Conservation (phyloP, 2,797 vertebrate genomes). For the Cynodonichthys magdalenae region DNA sequence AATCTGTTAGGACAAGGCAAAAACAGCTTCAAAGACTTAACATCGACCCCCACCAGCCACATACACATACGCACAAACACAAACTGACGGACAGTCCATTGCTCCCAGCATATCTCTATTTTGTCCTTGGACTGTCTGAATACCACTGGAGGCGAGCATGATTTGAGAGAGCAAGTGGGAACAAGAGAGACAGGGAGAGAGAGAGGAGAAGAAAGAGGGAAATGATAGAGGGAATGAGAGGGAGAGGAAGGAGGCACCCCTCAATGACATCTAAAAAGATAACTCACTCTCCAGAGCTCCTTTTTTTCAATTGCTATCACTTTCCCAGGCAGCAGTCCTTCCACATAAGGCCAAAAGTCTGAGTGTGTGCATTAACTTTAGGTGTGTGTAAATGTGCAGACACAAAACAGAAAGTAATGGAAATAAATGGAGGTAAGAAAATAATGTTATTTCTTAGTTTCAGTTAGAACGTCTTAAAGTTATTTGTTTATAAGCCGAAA, state of each 20-base stretch:
- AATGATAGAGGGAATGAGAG: conserved; percentile 70
- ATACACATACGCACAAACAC: conserved; percentile 40
- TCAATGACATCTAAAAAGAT: conserved; percentile 80
- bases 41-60: conserved; percentile 41
- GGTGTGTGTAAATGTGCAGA: conserved; percentile 26
- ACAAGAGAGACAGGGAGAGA: conserved; percentile 63
- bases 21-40: conserved; percentile 73
- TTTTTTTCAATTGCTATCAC: conserved; percentile 76
- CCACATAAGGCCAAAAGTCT: conserved; percentile 67
- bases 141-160: conserved; percentile 78
- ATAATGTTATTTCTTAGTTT: conserved; percentile 47
- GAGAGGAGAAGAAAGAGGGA: conserved; percentile 65
- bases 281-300: conserved; percentile 78
- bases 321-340: conserved; percentile 73
- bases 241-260: conserved; percentile 70
- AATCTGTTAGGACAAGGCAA: conserved; percentile 74
- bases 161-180: conserved; percentile 77
- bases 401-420: conserved; percentile 61
- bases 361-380: conserved; percentile 43
- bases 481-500: conserved; percentile 36
- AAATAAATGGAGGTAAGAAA: conserved; percentile 42
- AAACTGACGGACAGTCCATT: conserved; percentile 76
- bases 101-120: conserved; percentile 78
- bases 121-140: conserved; percentile 83
- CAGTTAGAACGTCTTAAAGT: conserved; percentile 54